Conservation (phyloP, 2,888 invertebrate species). For the Ophion costatus region DNA sequence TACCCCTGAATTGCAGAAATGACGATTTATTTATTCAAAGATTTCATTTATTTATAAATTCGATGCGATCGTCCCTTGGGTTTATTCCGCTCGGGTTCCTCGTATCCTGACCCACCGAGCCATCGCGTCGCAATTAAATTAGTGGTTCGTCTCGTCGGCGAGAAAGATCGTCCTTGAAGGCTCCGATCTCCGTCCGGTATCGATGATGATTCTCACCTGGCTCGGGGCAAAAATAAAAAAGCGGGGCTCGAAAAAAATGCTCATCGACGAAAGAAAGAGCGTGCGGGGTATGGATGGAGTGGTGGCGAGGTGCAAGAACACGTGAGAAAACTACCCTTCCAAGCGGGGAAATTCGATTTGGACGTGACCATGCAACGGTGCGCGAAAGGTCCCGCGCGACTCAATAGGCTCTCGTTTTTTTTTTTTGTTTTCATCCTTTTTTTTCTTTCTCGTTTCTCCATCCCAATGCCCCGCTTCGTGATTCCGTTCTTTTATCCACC, state of each 20-base stretch:
- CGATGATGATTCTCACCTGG: constrained; percentile 55
- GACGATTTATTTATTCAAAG: too few species aligned
- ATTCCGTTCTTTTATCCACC: constrained; percentile 26
- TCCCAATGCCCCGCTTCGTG: constrained; percentile 25
- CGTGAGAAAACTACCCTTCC: constrained; percentile 34
- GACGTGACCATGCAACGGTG: background rate
- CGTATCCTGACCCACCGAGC: too few species aligned
- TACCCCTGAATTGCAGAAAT: too few species aligned
- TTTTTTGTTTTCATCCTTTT: constrained; percentile 39
- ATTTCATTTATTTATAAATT: too few species aligned
- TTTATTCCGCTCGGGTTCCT: too few species aligned
- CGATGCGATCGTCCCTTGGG: too few species aligned
- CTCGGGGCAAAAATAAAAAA: constrained; percentile 36
- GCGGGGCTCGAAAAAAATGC: constrained; percentile 18
- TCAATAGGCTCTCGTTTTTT: constrained; percentile 56
- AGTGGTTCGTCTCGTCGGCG: too few species aligned
- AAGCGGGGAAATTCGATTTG: constrained; percentile 31
- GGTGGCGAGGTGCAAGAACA: background rate
- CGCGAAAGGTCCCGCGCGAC: constrained; percentile 34
- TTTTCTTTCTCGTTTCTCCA: constrained; percentile 22
- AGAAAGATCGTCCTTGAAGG: too few species aligned
- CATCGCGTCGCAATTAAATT: too few species aligned
- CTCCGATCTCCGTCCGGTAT: too few species aligned
- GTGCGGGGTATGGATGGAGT: too few species aligned
- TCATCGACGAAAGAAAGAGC: too few species aligned